Evolutionary conservation across 2,113 vertebrate genomes (phyloP).

Genomic region (Chamaea fasciata): DNA sequence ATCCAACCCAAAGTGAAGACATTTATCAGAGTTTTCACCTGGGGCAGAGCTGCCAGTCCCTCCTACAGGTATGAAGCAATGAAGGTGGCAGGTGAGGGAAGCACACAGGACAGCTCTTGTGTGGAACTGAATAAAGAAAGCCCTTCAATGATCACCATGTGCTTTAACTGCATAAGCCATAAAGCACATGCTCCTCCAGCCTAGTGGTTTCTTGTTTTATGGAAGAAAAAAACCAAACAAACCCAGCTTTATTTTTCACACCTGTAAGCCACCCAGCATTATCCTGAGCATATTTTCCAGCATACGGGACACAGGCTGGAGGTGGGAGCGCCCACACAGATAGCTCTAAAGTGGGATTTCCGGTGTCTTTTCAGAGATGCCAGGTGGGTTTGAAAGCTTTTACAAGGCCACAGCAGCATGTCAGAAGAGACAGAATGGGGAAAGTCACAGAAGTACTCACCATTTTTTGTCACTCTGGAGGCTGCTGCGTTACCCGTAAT

Average conservation of each 20-base stretch:
- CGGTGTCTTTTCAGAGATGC: neutral
- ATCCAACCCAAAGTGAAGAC: neutral
- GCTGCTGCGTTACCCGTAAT: neutral
- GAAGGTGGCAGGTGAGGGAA: neutral
- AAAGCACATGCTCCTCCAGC: neutral
- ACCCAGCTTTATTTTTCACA: neutral
- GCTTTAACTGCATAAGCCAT: neutral
- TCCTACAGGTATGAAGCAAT: neutral
- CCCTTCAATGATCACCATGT: neutral
- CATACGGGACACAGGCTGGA: neutral
- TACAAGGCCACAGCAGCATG: neutral
- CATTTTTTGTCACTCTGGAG: neutral
- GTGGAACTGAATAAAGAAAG: neutral
- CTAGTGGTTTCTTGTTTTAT: neutral
- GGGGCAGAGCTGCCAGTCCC: neutral
- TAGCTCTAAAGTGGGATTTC: neutral
- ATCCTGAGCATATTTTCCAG: neutral
- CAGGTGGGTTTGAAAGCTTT: neutral
- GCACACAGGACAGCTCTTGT: neutral
- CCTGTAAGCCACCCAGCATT: neutral
- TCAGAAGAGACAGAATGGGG: neutral
- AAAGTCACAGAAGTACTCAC: neutral
- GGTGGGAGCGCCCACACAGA: neutral
- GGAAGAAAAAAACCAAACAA: accelerated
- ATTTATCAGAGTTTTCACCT: neutral